Percentiles rank a stretch among this genome's conserved stretches.
Evolutionary conservation across 2,113 vertebrate genomes (phyloP).

Genomic region (Theropithecus gelada): DNA sequence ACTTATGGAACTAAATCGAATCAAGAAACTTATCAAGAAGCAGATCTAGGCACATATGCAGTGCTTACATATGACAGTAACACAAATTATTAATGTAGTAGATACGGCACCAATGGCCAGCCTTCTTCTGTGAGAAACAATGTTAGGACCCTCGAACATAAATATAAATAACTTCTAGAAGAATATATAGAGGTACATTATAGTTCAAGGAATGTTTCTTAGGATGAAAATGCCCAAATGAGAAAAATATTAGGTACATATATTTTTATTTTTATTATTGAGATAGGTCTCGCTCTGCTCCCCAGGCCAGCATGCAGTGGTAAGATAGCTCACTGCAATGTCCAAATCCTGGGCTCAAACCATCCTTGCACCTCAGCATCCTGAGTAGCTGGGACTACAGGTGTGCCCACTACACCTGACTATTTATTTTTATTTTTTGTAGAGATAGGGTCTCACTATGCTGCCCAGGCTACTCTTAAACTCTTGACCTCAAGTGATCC

Average conservation of each 20-base stretch:
- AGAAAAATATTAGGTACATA: background rate
- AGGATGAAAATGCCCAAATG: background rate
- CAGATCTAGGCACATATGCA: background rate
- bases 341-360: too few species aligned
- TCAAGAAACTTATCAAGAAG: background rate
- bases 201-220: background rate
- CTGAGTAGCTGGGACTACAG: too few species aligned
- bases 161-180: background rate
- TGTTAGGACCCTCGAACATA: background rate
- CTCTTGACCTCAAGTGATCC: too few species aligned
- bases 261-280: too few species aligned
- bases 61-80: background rate
- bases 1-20: background rate
- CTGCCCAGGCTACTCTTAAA: too few species aligned
- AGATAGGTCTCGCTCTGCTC: too few species aligned
- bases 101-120: background rate
- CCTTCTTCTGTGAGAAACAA: background rate
- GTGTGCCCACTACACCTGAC: too few species aligned
- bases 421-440: too few species aligned
- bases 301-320: too few species aligned
- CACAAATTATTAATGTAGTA: background rate
- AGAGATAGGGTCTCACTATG: too few species aligned
- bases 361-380: too few species aligned
- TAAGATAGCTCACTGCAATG: too few species aligned
- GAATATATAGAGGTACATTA: background rate